Percentiles rank a stretch among this genome's conserved stretches.
phyloP scores from a whole-genome alignment of 2,888 invertebrate genomes.

The Nomada fabriciana region DNA sequence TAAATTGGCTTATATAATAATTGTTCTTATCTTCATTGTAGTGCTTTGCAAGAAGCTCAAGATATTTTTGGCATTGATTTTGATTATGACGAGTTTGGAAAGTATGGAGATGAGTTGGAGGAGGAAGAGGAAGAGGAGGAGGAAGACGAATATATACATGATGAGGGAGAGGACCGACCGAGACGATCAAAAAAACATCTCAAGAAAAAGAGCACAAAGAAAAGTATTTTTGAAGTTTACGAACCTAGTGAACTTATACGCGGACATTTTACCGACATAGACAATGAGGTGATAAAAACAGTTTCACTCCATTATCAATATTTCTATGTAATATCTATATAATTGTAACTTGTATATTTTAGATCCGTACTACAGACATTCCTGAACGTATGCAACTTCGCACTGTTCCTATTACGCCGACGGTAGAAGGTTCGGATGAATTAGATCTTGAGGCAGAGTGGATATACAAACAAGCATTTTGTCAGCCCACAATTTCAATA shows the following conservation, averaged over 20 bases:
- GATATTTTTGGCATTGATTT: conserved; percentile 99
- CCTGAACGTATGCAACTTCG: conserved; percentile 97
- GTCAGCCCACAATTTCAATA: conserved; percentile 92
- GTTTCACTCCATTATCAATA: background rate
- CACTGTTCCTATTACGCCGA: conserved; percentile 93
- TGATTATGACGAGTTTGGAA: conserved; percentile 95
- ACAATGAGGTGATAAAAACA: conserved; percentile 89
- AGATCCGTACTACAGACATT: conserved; percentile 94
- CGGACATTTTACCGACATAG: conserved; percentile 97
- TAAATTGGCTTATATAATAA: background rate
- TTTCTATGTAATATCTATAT: conserved; percentile 29
- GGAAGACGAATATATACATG: conserved; percentile 92
- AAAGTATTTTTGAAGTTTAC: conserved; percentile 96
- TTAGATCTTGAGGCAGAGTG: conserved; percentile 97
- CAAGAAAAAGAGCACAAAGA: conserved; percentile 91
- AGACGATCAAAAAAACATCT: conserved; percentile 90
- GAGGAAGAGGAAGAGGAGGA: conserved; percentile 93
- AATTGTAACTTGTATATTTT: conserved; percentile 28
- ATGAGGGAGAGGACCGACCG: conserved; percentile 88
- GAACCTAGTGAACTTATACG: conserved; percentile 99
- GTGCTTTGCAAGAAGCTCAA: conserved; percentile 97
- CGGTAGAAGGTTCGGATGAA: conserved; percentile 93
- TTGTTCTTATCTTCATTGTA: conserved; percentile 76
- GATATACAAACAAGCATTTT: conserved; percentile 98
- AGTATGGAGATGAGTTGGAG: conserved; percentile 94